Evolutionary conservation across 2,888 invertebrate species (phyloP).

Genomic region (Lasiommata megera): DNA sequence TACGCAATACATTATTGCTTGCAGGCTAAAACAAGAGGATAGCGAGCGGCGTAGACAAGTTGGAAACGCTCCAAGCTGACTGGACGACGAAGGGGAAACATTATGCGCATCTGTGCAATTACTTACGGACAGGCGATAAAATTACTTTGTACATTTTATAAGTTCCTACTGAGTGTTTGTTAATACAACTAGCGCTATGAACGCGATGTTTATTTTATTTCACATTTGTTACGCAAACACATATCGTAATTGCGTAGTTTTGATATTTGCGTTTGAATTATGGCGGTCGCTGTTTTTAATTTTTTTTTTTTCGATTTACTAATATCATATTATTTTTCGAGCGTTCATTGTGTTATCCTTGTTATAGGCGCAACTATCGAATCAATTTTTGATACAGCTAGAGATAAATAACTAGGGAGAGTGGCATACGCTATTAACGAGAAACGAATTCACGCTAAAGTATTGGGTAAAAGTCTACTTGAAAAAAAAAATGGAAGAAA

Average conservation of each 20-base stretch:
- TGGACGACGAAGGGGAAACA: conserved; percentile 7
- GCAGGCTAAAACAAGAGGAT: conserved; percentile 11
- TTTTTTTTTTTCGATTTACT: too few species aligned
- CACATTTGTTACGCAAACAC: conserved; percentile 6
- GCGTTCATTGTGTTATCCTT: too few species aligned
- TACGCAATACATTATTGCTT: too few species aligned
- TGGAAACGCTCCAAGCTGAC: conserved; percentile 35
- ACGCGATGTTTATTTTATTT: conserved; percentile 3
- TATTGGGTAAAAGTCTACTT: too few species aligned
- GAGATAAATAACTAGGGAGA: too few species aligned
- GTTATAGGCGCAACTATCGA: too few species aligned
- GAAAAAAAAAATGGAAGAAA: too few species aligned
- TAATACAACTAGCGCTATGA: conserved; percentile 7
- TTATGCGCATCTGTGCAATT: conserved; percentile 34
- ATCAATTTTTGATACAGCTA: too few species aligned
- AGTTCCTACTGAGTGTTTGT: conserved; percentile 22
- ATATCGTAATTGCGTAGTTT: background rate
- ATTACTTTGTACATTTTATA: conserved; percentile 27
- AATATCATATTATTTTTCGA: too few species aligned
- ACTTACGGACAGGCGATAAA: conserved; percentile 35
- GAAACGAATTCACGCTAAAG: too few species aligned
- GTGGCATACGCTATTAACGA: too few species aligned
- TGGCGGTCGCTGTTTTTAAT: too few species aligned
- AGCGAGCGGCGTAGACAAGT: conserved; percentile 24
- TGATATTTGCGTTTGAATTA: background rate